phyloP scores from a whole-genome alignment of 2,113 vertebrate genomes.

The Leptocoma aspasia region DNA sequence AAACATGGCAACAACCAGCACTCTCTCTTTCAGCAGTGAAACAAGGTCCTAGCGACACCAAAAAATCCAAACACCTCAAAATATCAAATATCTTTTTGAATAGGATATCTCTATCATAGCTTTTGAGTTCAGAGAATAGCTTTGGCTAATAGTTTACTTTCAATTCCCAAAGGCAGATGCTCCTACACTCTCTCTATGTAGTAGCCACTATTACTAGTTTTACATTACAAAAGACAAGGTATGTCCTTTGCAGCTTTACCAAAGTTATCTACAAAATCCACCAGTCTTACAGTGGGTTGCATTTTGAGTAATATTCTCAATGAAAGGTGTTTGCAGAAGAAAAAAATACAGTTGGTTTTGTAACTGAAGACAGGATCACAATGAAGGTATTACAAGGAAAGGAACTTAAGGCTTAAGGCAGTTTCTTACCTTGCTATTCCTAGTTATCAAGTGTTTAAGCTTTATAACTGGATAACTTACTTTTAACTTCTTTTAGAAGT shows the following conservation, averaged over 20 bases:
- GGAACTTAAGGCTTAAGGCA: background rate
- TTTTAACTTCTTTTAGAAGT: background rate
- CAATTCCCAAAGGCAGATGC: background rate
- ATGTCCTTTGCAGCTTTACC: background rate
- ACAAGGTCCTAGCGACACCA: background rate
- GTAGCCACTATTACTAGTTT: background rate
- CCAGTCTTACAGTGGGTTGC: background rate
- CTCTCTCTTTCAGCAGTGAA: background rate
- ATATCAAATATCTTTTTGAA: background rate
- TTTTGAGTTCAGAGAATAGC: background rate
- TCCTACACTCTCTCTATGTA: background rate
- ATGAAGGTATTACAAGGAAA: background rate
- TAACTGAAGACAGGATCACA: background rate
- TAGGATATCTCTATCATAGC: background rate
- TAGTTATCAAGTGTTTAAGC: background rate
- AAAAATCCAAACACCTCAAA: background rate
- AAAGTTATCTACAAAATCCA: background rate
- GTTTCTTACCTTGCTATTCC: background rate
- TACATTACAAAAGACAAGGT: background rate
- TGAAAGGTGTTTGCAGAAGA: background rate
- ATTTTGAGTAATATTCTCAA: background rate
- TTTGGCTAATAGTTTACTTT: background rate
- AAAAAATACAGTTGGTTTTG: background rate
- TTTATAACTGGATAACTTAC: background rate
- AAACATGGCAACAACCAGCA: accelerated